Evolutionary conservation across 2,888 invertebrate genomes (phyloP), one percentile per base, ranked within the genome.

Genomic region (Athalia cordata): DNA sequence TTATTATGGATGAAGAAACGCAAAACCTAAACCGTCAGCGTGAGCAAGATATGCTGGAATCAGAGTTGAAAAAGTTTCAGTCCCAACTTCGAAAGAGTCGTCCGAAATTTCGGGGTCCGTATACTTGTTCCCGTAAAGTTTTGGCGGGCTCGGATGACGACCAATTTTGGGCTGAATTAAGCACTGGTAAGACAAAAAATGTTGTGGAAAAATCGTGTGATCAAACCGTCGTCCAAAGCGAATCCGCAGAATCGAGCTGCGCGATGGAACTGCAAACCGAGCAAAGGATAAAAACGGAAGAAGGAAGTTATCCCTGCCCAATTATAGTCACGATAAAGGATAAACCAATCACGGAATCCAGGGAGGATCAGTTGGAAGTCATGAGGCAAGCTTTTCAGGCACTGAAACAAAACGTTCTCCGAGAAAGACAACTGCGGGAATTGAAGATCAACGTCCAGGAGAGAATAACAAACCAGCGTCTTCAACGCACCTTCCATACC

Each of bases 241-340:
- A 29, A 29, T 29, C 29, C 29, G 29, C 62, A 6, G 75, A 64
- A 59, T n/a, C 75, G 29, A 47, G 57, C 43, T 47, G 15, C 9
- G 8, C 57, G 72, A 72, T 59, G 13, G 57, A 59, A 9, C 47
- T 29, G 47, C 59, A 72, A 57, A 47, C 72, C 29, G 72, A 64
- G 15, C 55, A 11, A 49, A 52, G 13, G 45, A 65, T n/a, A 52
- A 78, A 59, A 52, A 59, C 68, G 15, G 29, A 57, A 75, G 75
- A 62, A 64, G 11, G 49, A 61, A 64, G 45, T 49, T 81, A 62
- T 75, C 64, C 76, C 55, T 81, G 84, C 59, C 85, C 79, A 15
- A 88, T 89, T 52, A 87, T 85, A 79, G 83, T 89, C 55, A 87
- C 87, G 4, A 88, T 89, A 13, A 87, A 82, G 77, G 88, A 88